Base-by-base conservation (phyloP, 2,113 vertebrate species). In the Phrynosoma platyrhinos region DNA sequence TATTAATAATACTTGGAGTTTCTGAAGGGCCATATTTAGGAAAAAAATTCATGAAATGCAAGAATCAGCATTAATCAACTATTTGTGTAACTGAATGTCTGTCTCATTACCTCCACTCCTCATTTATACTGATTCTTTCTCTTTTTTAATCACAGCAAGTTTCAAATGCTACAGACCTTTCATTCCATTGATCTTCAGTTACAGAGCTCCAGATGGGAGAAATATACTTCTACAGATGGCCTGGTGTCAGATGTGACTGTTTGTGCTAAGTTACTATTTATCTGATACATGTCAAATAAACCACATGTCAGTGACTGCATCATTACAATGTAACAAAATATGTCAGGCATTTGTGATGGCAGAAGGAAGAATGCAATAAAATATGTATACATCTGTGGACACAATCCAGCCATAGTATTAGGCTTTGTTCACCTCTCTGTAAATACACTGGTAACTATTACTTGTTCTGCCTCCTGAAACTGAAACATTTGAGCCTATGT, bases 111-210 rank as follows among this genome's bases (percentile, higher is more conserved):
- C 8, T 83, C 32, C 84, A 81, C 36, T 42, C 6, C 74, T 86
- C 36, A 55, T 76, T 68, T 30, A 52, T 47, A n/a, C 74, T 92
- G 76, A 82, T 78, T n/a, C 21, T 87, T 36, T 81, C 74, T 90
- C 23, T 75, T 75, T 52, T 16, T n/a, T 86, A 88, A 88, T 18
- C 27, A 47, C 30, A 14, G 0, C 0, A 2, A 30, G 20, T 40
- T 71, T 36, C 82, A 78, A 78, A 68, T 58, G 25, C 16, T 30
- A 47, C 18, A 79, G 55, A 40, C 23, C 4, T 84, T 88, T 89
- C 71, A 58, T 36, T 72, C 86, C 83, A 64, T 13, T 77, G 79
- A 91, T 36, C 9, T 16, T 71, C 71, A 91, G 68, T 79, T 9
- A n/a, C 14, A 32, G 12, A 89, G 40, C 52, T 77, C 14, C 80